Conservation (phyloP, 2,888 invertebrate species). For the Agriopis aurantiaria region DNA sequence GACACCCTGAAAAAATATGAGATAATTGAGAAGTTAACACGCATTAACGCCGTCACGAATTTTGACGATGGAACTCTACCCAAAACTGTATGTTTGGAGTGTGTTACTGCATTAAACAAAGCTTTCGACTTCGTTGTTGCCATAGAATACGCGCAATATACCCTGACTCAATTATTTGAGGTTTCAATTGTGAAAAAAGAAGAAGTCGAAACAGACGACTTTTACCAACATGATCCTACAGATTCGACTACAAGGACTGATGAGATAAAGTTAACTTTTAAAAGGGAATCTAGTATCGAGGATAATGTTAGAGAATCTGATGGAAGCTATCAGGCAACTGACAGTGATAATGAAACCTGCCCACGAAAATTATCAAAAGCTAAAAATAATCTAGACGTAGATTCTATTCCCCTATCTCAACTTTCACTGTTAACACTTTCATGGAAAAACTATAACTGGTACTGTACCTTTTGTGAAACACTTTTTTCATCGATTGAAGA, state of each 20-base stretch:
- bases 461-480: slow-evolving; percentile 68
- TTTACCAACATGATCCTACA: background rate
- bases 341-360: slow-evolving; percentile 14
- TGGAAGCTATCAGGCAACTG: background rate
- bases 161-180: slow-evolving; percentile 52
- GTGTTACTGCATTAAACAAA: slow-evolving; percentile 60
- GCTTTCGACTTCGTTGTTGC: slow-evolving; percentile 63
- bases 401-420: slow-evolving; percentile 48
- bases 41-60: slow-evolving; percentile 60
- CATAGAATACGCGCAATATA: slow-evolving; percentile 64
- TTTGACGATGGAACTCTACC: slow-evolving; percentile 58
- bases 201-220: slow-evolving; percentile 44
- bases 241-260: background rate
- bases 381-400: slow-evolving; percentile 30
- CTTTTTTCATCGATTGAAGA: slow-evolving; percentile 64
- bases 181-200: slow-evolving; percentile 59
- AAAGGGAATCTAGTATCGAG: slow-evolving; percentile 20
- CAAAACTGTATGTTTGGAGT: slow-evolving; percentile 66
- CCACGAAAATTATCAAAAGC: slow-evolving; percentile 12
- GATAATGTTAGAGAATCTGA: background rate
- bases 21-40: slow-evolving; percentile 57
- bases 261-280: slow-evolving; percentile 8
- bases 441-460: slow-evolving; percentile 72
- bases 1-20: slow-evolving; percentile 54
- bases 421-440: slow-evolving; percentile 62